Evolutionary conservation across 2,888 invertebrate genomes (phyloP).

Genomic region (Gortyna flavago): DNA sequence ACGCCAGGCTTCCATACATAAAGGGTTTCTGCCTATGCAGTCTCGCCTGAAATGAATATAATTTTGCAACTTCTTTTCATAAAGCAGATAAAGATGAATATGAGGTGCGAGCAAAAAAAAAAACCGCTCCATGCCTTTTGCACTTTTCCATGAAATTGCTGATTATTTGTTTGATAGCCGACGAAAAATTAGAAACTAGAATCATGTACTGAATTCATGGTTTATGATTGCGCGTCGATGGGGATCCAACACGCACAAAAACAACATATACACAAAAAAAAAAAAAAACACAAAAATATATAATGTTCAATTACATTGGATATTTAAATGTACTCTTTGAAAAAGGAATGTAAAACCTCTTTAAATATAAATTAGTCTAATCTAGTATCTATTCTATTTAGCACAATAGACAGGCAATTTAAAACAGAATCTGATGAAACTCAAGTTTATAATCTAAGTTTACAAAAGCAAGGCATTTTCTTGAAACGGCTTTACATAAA

Average conservation of each 20-base stretch:
- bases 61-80: constrained; percentile 31
- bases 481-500: not conserved
- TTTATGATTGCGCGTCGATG: not conserved
- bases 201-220: not conserved
- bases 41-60: constrained; percentile 15
- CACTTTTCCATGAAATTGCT: not conserved
- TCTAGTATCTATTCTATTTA: not conserved
- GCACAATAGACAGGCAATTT: not conserved
- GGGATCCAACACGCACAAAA: too few species aligned
- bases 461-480: constrained; percentile 6
- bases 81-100: not conserved
- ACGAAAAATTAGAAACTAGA: too few species aligned
- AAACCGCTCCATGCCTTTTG: not conserved
- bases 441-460: constrained; percentile 12
- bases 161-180: not conserved
- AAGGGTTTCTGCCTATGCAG: constrained; percentile 20
- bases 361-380: not conserved
- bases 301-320: not conserved
- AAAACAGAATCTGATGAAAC: not conserved
- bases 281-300: too few species aligned
- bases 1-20: constrained; percentile 28
- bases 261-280: too few species aligned
- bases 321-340: not conserved
- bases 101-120: not conserved
- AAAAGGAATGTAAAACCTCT: not conserved